Evolutionary conservation across 1,140 invertebrate genomes (phyloP), one percentile per base, ranked within the genome.

Genomic region (Hycleus phaleratus): DNA sequence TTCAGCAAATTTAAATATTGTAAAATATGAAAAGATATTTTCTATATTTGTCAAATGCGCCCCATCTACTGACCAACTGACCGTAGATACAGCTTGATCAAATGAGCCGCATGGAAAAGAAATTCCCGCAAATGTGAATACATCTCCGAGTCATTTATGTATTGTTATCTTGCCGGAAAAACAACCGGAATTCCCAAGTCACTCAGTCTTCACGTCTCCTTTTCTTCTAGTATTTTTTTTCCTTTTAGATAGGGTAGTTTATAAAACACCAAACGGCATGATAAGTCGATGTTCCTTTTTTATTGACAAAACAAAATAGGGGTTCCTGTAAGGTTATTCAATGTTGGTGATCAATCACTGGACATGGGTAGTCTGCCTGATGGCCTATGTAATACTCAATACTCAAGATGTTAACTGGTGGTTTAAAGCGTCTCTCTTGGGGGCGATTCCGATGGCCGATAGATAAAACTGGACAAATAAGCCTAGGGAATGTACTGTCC

Each of bases 331-430:
- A 59, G 67, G 64, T 67, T 64, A 68, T 61, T 61, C 58, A 57
- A 26, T 60, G 51, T 56, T 60, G 64, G 69, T 65, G 67, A 73
- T 73, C 71, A 73, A 73, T 73, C 71, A 73, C 70, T 60, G 65
- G 62, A 64, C 69, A 67, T 40, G 47, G 61, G 59, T 56, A 58
- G 62, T 52, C 32, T 55, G 60, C 61, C 67, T 69, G 69, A 72
- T 73, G 63, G 68, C 68, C 69, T 73, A 68, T 66, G 66, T 71
- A 71, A 71, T 73, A 67, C 66, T 64, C 67, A 69, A 71, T 73
- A 67, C 68, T 70, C 69, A 73, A 73, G 71, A 73, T 70, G 70
- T 71, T 73, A 73, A 69, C 71, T 67, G 69, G 68, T 64, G 68
- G 70, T 71, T 71, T 73, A 71, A 73, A 70, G 49, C 59, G 59